Conservation (phyloP, 2,888 invertebrate species). For the Drosophila parthenogenetica region DNA sequence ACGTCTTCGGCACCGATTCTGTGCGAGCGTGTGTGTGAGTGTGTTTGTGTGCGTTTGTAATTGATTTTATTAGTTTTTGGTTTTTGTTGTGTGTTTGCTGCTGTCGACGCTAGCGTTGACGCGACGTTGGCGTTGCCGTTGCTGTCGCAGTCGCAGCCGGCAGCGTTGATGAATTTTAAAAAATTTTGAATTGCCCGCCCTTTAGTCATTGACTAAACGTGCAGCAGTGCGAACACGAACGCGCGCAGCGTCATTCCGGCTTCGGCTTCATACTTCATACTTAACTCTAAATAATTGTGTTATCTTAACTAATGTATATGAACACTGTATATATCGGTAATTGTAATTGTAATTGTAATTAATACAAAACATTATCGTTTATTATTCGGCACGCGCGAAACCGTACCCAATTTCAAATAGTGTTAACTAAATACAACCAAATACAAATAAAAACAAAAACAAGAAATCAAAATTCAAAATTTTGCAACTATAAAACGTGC, state of each 20-base stretch:
- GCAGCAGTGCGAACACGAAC: slow-evolving; percentile 81
- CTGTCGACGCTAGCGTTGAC: slow-evolving; percentile 60
- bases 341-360: slow-evolving; percentile 39
- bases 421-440: slow-evolving; percentile 28
- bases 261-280: slow-evolving; percentile 39
- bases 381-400: slow-evolving; percentile 67
- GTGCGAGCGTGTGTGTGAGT: slow-evolving; percentile 67
- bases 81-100: slow-evolving; percentile 78
- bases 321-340: slow-evolving; percentile 35
- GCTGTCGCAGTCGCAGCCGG: slow-evolving; percentile 43
- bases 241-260: slow-evolving; percentile 71
- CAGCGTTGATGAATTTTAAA: slow-evolving; percentile 82
- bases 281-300: slow-evolving; percentile 9
- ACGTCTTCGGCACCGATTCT: slow-evolving; percentile 45
- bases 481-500: slow-evolving; percentile 51
- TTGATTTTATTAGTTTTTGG: slow-evolving; percentile 84
- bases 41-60: slow-evolving; percentile 76
- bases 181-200: slow-evolving; percentile 84
- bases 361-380: slow-evolving; percentile 40
- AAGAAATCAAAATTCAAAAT: slow-evolving; percentile 27
- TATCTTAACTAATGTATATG: slow-evolving; percentile 11
- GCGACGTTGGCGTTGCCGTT: slow-evolving; percentile 41
- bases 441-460: slow-evolving; percentile 21
- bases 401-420: slow-evolving; percentile 46
- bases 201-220: slow-evolving; percentile 84